Percentiles rank a stretch among this genome's conserved stretches.
Conservation (phyloP, 2,113 vertebrate genomes). For the Columba janthina region DNA sequence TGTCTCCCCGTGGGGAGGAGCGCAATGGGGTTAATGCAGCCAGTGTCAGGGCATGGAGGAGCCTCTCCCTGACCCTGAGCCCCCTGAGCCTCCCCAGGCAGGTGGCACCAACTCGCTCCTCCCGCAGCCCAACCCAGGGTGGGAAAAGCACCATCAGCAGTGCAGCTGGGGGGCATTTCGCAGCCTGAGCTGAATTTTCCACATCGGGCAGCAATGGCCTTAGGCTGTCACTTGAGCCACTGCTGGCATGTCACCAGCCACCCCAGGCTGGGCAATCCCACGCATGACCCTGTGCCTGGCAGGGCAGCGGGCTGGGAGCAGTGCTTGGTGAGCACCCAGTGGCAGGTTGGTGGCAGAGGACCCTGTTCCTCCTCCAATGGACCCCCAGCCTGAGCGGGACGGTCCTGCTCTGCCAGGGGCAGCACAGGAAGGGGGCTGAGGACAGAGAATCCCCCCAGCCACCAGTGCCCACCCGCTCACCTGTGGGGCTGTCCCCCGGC, state of each 20-base stretch:
- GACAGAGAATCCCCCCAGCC: rapidly evolving
- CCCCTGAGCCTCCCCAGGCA: rapidly evolving
- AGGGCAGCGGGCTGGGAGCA: neutral
- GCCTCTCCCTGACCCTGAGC: rapidly evolving
- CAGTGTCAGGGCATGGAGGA: rapidly evolving
- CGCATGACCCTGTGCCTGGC: rapidly evolving
- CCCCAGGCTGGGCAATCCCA: neutral
- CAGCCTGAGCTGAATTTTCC: neutral
- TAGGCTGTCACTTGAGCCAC: neutral
- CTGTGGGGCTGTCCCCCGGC: rapidly evolving
- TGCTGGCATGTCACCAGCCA: neutral
- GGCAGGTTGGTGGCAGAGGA: too few species aligned
- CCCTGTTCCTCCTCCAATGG: too few species aligned
- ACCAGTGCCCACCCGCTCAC: neutral
- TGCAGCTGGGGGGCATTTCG: neutral
- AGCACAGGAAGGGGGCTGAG: neutral
- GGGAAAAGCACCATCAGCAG: neutral
- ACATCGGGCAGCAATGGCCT: neutral
- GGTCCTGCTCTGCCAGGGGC: neutral
- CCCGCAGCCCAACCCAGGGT: neutral
- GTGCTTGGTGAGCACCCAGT: rapidly evolving
- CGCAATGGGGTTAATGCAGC: rapidly evolving
- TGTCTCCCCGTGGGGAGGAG: neutral
- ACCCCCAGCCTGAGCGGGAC: too few species aligned
- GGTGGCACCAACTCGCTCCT: neutral